phyloP scores from a whole-genome alignment of 1,140 invertebrate genomes.

The Mya arenaria region DNA sequence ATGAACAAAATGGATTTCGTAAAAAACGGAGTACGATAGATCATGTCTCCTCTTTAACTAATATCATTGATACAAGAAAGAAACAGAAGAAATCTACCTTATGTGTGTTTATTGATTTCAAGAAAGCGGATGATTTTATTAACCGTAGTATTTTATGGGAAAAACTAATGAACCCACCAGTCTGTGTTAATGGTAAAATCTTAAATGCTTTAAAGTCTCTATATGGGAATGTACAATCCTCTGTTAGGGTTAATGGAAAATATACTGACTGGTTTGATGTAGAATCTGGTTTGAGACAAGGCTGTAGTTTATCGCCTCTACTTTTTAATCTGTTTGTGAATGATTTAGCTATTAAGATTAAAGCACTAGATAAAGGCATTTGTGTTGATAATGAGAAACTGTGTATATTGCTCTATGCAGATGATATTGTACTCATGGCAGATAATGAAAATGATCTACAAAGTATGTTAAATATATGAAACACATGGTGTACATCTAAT shows the following conservation, averaged over 20 bases:
- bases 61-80: constrained; percentile 15
- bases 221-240: not conserved
- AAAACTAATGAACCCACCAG: constrained; percentile 1
- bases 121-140: constrained; percentile 41
- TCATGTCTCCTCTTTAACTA: constrained; percentile 27
- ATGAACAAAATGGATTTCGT: constrained; percentile 51
- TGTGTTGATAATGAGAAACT: not conserved
- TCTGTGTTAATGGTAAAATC: not conserved
- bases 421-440: constrained; percentile 18
- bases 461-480: constrained; percentile 1
- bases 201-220: not conserved
- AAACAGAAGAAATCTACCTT: constrained; percentile 28
- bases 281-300: constrained; percentile 10
- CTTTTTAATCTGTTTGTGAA: constrained; percentile 29
- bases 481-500: not conserved
- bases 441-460: not conserved
- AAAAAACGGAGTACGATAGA: constrained; percentile 41
- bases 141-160: constrained; percentile 19
- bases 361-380: not conserved
- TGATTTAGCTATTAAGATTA: not conserved
- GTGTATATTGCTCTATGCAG: not conserved
- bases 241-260: not conserved
- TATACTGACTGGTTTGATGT: not conserved
- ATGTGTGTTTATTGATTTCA: constrained; percentile 36
- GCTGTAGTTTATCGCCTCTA: not conserved